Base-by-base conservation (phyloP, 2,888 invertebrate species). In the Drosophila recens region DNA sequence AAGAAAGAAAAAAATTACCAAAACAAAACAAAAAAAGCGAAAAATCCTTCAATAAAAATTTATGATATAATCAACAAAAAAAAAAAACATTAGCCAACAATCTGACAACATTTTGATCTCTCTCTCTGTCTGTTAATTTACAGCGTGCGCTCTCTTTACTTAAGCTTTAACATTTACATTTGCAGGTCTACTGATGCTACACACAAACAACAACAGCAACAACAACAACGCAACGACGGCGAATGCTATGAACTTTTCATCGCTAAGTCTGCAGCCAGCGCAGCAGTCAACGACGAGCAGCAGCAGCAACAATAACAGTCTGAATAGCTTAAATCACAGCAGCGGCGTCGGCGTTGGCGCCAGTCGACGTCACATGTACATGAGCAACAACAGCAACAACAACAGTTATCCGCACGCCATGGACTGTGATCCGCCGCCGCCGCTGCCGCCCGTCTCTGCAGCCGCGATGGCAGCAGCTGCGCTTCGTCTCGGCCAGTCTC, bases 371-470 rank as follows among this genome's bases (percentile, higher is more conserved):
- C 70, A 69, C 82, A 51, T 79, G 67, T 73, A 73, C 40, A 73
- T 74, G 64, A 46, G 71, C 65, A 87, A 82, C 42, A 42, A 11
- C 65, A 87, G 81, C 42, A 42, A 11, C 36, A 36, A 13, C 11
- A 89, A 92, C 85, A 54, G 54, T 48, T 94, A 94, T 82, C 91
- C 92, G 54, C 89, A 90, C 78, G 95, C 96, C 81, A 97, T 97
- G 96, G 97, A 97, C 89, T 97, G 97, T 94, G 96, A 96, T 91
- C 95, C 95, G 78, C 95, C 95, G 49, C 74, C 23, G 45, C 85
- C 88, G 49, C 81, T 63, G 63, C 57, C 53, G 53, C 68, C 66
- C 11, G 80, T 69, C 36, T 83, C 65, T 27, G 70, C 63, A 33
- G 68, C 64, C 15, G 64, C 68, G 0, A 66, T 72, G 69, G 70